Conservation (phyloP, 1,140 invertebrate genomes). For the Papilio xuthus region DNA sequence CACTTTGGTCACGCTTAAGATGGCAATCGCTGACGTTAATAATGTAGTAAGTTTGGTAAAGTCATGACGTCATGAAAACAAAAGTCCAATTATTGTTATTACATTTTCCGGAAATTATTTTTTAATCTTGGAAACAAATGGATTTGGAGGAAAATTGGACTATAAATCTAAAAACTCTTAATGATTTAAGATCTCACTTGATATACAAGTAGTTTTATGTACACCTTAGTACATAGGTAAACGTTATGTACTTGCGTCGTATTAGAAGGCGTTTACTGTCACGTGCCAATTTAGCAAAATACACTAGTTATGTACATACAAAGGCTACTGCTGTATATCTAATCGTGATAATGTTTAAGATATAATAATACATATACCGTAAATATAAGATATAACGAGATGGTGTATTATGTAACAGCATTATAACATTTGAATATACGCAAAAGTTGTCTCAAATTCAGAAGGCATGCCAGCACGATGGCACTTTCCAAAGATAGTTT, state of each 20-base stretch:
- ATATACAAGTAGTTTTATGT: neutral
- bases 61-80: neutral
- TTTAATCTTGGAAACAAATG: no score
- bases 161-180: no score
- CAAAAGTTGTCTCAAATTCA: neutral
- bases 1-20: neutral
- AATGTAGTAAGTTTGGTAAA: neutral
- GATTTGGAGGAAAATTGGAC: no score
- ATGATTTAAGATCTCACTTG: neutral
- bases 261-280: neutral
- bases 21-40: neutral
- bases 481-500: neutral
- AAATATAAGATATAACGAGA: neutral
- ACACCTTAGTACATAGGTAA: neutral
- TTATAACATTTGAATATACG: neutral
- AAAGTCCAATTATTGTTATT: no score
- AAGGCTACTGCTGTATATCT: slow-evolving; percentile 5
- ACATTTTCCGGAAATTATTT: neutral
- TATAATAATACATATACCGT: neutral
- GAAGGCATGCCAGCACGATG: neutral
- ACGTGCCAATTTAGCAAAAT: slow-evolving; percentile 24
- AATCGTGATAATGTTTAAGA: neutral
- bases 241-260: neutral
- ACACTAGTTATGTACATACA: neutral
- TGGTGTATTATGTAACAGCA: neutral